Evolutionary conservation across 2,797 vertebrate species (phyloP).

Genomic region (Cynodonichthys magdalenae): DNA sequence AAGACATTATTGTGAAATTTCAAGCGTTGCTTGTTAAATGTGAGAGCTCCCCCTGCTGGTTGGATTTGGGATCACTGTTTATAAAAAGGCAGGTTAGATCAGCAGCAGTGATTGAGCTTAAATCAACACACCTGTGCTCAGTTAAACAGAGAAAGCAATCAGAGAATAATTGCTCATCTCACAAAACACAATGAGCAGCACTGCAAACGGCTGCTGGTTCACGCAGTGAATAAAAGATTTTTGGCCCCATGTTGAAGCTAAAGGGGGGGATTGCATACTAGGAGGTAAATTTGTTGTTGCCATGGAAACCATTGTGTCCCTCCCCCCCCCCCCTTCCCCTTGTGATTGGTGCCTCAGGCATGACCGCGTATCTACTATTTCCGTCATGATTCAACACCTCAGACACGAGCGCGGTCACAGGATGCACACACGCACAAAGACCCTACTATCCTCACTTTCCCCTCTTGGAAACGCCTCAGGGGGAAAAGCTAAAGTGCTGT

Average conservation of each 20-base stretch:
- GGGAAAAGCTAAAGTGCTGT: slow-evolving; percentile 3
- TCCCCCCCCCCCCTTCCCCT: slow-evolving; percentile 55
- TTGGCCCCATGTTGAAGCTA: slow-evolving; percentile 20
- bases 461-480: slow-evolving; percentile 5
- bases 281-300: slow-evolving; percentile 75
- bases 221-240: background rate
- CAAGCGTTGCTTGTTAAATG: slow-evolving; percentile 40
- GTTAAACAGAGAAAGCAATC: slow-evolving; percentile 6
- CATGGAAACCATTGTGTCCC: slow-evolving; percentile 82
- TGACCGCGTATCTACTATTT: slow-evolving; percentile 83
- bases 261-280: slow-evolving; percentile 8
- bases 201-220: background rate
- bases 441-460: slow-evolving; percentile 22
- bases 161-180: background rate
- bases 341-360: slow-evolving; percentile 79
- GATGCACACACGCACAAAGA: slow-evolving; percentile 55
- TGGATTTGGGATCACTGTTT: slow-evolving; percentile 15
- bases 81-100: background rate
- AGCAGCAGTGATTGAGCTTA: slow-evolving; percentile 26
- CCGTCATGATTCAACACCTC: slow-evolving; percentile 81
- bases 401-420: slow-evolving; percentile 70
- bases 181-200: background rate
- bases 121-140: slow-evolving; percentile 30
- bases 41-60: slow-evolving; percentile 69
- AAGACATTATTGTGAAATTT: background rate